phyloP scores from a whole-genome alignment of 30 jellyfish, hydroid and myxozoan genomes.

The Aurelia aurita complex sp. Pacific region DNA sequence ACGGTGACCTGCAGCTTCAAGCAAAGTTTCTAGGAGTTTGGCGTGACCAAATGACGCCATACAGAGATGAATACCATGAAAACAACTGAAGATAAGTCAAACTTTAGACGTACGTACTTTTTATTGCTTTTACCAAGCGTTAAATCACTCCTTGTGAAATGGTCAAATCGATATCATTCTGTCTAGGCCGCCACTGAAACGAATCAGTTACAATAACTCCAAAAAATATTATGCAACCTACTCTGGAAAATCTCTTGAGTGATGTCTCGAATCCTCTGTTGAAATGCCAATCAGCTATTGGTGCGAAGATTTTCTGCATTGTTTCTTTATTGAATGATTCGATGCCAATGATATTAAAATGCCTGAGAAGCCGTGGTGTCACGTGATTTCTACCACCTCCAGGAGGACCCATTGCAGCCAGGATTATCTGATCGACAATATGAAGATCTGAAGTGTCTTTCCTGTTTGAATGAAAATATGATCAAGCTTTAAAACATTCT shows the following conservation, averaged over 20 bases:
- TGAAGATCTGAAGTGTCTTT: conserved; percentile 53
- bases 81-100: too few relatives aligned
- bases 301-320: conserved; percentile 54
- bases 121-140: too few relatives aligned
- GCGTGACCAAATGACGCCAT: too few relatives aligned
- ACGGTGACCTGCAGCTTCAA: too few relatives aligned
- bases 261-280: conserved; percentile 67
- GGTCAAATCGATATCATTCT: too few relatives aligned
- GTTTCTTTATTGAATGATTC: conserved; percentile 62
- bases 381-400: conserved; percentile 79
- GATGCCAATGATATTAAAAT: conserved; percentile 58
- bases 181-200: too few relatives aligned
- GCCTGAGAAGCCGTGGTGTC: conserved; percentile 72
- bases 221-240: background rate
- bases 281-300: conserved; percentile 65
- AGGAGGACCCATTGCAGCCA: conserved; percentile 75
- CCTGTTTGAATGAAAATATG: background rate
- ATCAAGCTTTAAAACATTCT: too few relatives aligned
- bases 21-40: too few relatives aligned
- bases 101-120: too few relatives aligned
- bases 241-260: conserved; percentile 64
- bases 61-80: too few relatives aligned
- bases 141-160: too few relatives aligned
- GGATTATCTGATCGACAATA: conserved; percentile 53
- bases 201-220: too few relatives aligned